Evolutionary conservation across 2,888 invertebrate genomes (phyloP).

Genomic region (Mimas tiliae): DNA sequence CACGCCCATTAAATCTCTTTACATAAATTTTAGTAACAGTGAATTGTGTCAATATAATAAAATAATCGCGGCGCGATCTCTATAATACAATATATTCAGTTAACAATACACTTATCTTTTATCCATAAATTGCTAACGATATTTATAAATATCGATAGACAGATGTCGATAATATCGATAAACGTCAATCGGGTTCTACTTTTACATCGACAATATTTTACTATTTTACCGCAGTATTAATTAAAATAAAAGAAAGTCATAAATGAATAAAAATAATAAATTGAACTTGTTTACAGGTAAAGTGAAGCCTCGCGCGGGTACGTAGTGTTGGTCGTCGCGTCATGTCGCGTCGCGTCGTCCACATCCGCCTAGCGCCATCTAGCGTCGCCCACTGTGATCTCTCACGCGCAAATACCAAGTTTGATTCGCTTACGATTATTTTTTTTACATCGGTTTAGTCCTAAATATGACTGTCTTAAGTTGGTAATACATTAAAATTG

Average conservation of each 20-base stretch:
- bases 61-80: too few relatives aligned
- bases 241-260: not conserved
- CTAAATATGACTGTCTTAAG: not conserved
- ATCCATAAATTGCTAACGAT: too few relatives aligned
- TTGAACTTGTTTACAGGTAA: slow-evolving; percentile 6
- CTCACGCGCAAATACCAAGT: not conserved
- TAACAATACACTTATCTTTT: too few relatives aligned
- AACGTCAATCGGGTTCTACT: too few relatives aligned
- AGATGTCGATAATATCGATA: too few relatives aligned
- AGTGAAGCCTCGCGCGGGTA: slow-evolving; percentile 1
- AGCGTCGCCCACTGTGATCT: slow-evolving; percentile 19
- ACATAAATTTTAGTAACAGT: too few relatives aligned
- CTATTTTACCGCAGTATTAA: too few relatives aligned
- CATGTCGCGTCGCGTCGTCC: not conserved
- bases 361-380: not conserved
- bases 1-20: too few relatives aligned
- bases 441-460: not conserved
- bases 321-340: not conserved
- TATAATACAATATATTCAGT: too few relatives aligned
- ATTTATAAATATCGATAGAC: too few relatives aligned
- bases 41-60: too few relatives aligned
- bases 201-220: too few relatives aligned
- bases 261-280: not conserved
- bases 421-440: slow-evolving; percentile 29
- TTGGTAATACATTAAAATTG: not conserved